Conservation (phyloP, 2,797 vertebrate genomes). For the Hypotaenidia philippensis region DNA sequence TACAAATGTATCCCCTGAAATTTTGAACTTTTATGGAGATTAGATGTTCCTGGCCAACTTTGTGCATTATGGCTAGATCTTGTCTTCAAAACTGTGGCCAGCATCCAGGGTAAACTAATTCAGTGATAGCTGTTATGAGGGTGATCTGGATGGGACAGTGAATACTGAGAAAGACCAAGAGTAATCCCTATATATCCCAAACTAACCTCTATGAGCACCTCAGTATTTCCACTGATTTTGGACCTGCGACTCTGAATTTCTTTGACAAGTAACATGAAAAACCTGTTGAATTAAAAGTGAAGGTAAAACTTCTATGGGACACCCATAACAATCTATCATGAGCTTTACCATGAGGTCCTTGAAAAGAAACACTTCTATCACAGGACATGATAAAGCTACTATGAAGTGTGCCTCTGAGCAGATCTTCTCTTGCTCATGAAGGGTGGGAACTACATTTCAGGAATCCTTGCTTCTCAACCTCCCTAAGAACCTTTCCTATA, state of each 20-base stretch:
- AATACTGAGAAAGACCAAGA: background rate
- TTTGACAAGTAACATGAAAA: background rate
- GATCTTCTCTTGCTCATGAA: background rate
- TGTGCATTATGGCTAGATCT: background rate
- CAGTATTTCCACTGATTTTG: background rate
- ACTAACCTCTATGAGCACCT: background rate
- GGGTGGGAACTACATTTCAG: background rate
- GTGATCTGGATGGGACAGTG: background rate
- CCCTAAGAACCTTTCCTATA: background rate
- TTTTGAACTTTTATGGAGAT: background rate
- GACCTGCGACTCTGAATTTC: background rate
- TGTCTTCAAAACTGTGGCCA: background rate
- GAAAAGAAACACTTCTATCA: background rate
- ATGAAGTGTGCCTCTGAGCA: background rate
- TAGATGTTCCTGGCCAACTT: background rate
- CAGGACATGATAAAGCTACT: background rate
- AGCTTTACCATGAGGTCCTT: background rate
- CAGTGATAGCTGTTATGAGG: background rate
- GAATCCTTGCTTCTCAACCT: background rate
- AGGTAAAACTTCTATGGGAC: background rate
- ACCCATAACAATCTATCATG: background rate
- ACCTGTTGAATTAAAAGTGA: background rate
- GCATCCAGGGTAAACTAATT: background rate
- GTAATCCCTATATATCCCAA: background rate
- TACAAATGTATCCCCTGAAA: background rate